phyloP scores from a whole-genome alignment of 2,888 invertebrate species.

The Aspidapion aeneum region DNA sequence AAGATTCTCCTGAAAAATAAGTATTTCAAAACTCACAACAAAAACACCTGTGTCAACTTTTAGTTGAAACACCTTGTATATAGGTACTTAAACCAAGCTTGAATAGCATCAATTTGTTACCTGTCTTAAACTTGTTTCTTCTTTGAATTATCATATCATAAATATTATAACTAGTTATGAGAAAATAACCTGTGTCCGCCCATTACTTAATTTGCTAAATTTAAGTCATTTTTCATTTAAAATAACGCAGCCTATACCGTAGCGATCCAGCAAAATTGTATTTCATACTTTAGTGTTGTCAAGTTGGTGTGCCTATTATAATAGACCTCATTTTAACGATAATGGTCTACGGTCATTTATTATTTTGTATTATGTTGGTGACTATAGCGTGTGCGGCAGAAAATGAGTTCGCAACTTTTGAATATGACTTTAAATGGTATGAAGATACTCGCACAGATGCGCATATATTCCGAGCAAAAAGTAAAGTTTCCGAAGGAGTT shows the following conservation, averaged over 20 bases:
- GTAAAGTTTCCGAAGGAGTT: slow-evolving; percentile 30
- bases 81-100: too few relatives aligned
- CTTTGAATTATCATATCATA: too few relatives aligned
- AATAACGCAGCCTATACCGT: neutral
- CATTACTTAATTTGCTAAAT: slow-evolving; percentile 3
- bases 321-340: neutral
- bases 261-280: neutral
- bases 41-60: too few relatives aligned
- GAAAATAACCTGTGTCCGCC: slow-evolving; percentile 1
- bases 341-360: neutral
- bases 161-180: too few relatives aligned
- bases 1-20: too few relatives aligned
- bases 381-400: neutral
- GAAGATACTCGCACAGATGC: slow-evolving; percentile 26
- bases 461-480: slow-evolving; percentile 27
- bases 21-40: too few relatives aligned
- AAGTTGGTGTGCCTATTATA: neutral
- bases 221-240: neutral
- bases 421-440: slow-evolving; percentile 32
- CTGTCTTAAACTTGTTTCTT: too few relatives aligned
- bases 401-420: neutral
- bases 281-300: neutral
- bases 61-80: too few relatives aligned
- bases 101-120: too few relatives aligned
- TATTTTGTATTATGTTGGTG: neutral